These are phyloP conservation scores for Eristalis arbustorum DNA, from an alignment of 2,888 invertebrate genomes.

Conservation along the genomic window DNA sequence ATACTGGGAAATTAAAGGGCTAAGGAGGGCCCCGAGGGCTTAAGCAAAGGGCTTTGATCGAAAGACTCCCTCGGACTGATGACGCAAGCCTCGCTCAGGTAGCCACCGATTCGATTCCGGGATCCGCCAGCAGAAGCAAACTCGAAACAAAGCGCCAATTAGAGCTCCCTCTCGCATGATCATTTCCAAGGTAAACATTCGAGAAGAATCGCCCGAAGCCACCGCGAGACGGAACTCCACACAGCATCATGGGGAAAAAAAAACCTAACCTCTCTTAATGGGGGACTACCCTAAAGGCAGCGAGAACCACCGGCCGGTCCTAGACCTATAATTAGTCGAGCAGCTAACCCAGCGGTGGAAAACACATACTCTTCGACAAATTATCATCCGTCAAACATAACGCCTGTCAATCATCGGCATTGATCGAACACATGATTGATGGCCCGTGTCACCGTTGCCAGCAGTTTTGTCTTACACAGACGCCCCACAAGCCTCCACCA, in stretches of 20 bases:
- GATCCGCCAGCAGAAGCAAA: too few species aligned
- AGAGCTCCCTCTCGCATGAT: neutral
- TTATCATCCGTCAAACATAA: neutral
- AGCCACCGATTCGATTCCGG: too few species aligned
- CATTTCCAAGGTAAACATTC: neutral
- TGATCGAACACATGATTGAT: constrained; percentile 53
- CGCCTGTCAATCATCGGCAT: constrained; percentile 21
- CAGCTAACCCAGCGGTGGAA: neutral
- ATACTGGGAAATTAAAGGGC: too few species aligned
- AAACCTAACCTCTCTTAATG: neutral
- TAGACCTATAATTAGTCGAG: neutral
- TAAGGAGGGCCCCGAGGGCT: too few species aligned
- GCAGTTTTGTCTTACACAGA: constrained; percentile 30
- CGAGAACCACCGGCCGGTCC: neutral
- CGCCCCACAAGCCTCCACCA: neutral
- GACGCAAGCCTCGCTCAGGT: too few species aligned
- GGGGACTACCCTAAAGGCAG: neutral
- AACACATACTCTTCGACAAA: neutral
- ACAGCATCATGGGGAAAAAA: neutral
- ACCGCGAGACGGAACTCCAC: neutral
- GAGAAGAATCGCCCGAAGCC: neutral
- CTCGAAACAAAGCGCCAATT: neutral
- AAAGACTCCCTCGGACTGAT: too few species aligned
- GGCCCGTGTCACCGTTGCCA: constrained; percentile 32
- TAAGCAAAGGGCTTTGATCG: too few species aligned